phyloP scores from a whole-genome alignment of 1,140 invertebrate genomes.

The Drosophila baimaii region DNA sequence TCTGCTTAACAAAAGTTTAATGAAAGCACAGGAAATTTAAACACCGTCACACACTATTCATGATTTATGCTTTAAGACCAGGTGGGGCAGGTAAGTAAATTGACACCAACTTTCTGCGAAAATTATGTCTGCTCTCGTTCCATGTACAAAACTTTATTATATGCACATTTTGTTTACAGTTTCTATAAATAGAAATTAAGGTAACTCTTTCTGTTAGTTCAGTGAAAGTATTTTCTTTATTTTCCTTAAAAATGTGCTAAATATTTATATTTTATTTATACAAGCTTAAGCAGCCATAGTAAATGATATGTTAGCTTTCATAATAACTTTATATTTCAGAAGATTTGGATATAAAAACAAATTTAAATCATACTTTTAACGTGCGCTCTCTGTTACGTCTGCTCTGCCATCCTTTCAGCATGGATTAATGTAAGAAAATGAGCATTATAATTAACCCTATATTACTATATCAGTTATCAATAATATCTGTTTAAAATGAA shows the following conservation, averaged over 20 bases:
- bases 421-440: not conserved
- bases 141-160: not conserved
- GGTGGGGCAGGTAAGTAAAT: conserved; percentile 3
- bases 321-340: too few species aligned
- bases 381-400: not conserved
- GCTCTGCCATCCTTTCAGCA: not conserved
- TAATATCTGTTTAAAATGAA: not conserved
- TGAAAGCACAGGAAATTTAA: not conserved
- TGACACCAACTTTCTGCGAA: not conserved
- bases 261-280: not conserved
- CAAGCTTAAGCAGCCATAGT: not conserved
- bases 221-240: too few species aligned
- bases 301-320: too few species aligned
- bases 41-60: conserved; percentile 3
- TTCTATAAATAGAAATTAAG: not conserved
- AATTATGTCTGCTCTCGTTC: conserved; percentile 2
- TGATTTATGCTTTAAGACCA: conserved; percentile 17
- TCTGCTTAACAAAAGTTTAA: conserved; percentile 4
- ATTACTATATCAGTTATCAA: not conserved
- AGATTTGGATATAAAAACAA: too few species aligned
- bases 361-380: too few species aligned
- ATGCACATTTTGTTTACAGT: not conserved
- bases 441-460: not conserved
- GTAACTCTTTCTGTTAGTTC: not conserved
- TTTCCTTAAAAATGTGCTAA: not conserved